Conservation (phyloP, 2,888 invertebrate species). For the Clistopyga incitator region DNA sequence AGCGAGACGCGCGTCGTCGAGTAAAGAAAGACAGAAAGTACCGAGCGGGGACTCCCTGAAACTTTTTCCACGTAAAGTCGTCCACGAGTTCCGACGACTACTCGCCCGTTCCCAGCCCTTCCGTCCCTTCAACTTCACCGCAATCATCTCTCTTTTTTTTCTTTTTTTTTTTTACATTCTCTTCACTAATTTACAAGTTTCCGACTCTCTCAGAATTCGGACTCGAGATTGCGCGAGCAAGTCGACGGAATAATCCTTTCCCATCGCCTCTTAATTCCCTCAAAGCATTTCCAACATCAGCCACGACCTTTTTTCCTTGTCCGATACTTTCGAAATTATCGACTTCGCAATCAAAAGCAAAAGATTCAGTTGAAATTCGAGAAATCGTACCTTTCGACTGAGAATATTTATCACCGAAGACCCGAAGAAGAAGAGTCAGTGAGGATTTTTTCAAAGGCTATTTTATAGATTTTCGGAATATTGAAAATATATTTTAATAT, state of each 20-base stretch:
- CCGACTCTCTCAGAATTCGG: neutral
- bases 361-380: too few relatives aligned
- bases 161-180: slow-evolving; percentile 6
- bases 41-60: slow-evolving; percentile 39
- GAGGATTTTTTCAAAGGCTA: neutral
- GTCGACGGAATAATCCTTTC: neutral
- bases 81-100: slow-evolving; percentile 34
- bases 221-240: neutral
- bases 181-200: slow-evolving; percentile 38
- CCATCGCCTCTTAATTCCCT: slow-evolving; percentile 13
- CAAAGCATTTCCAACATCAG: neutral
- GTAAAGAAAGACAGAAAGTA: slow-evolving; percentile 29
- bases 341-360: too few relatives aligned
- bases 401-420: too few relatives aligned
- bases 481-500: neutral
- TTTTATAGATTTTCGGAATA: neutral
- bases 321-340: neutral
- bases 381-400: too few relatives aligned
- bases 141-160: slow-evolving; percentile 34
- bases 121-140: slow-evolving; percentile 38
- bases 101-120: slow-evolving; percentile 7
- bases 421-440: too few relatives aligned
- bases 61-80: slow-evolving; percentile 54
- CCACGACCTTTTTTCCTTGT: neutral
- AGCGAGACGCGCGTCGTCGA: slow-evolving; percentile 8